phyloP scores from a whole-genome alignment of 2,888 invertebrate species.

The Cepaea hortensis region DNA sequence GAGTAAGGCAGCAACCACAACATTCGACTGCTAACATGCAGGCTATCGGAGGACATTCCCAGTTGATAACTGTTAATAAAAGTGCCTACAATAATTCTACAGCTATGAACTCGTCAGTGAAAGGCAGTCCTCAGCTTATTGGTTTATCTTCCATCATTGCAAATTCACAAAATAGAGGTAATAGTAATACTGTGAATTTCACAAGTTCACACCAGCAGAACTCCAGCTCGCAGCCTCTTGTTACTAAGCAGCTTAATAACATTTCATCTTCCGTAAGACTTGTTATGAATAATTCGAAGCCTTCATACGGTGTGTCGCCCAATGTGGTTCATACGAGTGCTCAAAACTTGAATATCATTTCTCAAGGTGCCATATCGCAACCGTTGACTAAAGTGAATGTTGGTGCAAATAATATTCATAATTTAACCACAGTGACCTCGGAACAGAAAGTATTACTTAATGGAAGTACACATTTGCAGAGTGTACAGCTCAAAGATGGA shows the following conservation, averaged over 20 bases:
- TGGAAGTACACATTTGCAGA: slow-evolving; percentile 55
- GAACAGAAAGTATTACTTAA: slow-evolving; percentile 66
- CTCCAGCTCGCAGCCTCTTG: not conserved
- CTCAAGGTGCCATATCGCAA: slow-evolving; percentile 33
- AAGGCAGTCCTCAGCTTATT: slow-evolving; percentile 65
- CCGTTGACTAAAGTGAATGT: slow-evolving; percentile 42
- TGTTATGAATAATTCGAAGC: slow-evolving; percentile 38
- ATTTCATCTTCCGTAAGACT: slow-evolving; percentile 44
- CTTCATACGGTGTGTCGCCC: slow-evolving; percentile 1
- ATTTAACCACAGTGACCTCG: slow-evolving; percentile 69
- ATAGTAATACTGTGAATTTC: slow-evolving; percentile 39
- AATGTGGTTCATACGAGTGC: slow-evolving; percentile 4
- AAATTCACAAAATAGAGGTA: slow-evolving; percentile 26
- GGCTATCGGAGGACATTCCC: slow-evolving; percentile 1
- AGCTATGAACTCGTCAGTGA: slow-evolving; percentile 47
- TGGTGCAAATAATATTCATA: slow-evolving; percentile 63
- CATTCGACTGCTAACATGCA: slow-evolving; percentile 18
- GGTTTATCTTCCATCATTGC: slow-evolving; percentile 67
- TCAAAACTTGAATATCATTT: slow-evolving; percentile 33
- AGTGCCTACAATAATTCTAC: slow-evolving; percentile 55
- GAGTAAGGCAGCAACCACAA: slow-evolving; percentile 11
- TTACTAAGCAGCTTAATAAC: slow-evolving; percentile 8
- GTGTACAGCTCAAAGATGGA: slow-evolving; percentile 49
- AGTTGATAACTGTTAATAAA: slow-evolving; percentile 52
- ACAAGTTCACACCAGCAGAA: not conserved